Percentiles rank a stretch among this genome's conserved stretches.
Conservation (phyloP, 2,113 vertebrate species). For the Cromileptes altivelis region DNA sequence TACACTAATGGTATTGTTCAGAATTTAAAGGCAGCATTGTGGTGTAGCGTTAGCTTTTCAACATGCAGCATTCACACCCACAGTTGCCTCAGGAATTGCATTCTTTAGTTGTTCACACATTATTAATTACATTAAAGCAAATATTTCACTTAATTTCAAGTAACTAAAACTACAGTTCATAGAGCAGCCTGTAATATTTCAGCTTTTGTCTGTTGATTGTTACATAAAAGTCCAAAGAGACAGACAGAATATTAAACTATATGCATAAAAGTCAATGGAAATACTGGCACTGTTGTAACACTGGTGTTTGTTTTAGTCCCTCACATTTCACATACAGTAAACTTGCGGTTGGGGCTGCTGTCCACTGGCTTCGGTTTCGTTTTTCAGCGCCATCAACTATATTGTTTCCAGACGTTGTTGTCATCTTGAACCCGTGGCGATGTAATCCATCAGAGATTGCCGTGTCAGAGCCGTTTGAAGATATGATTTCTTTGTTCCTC, state of each 20-base stretch:
- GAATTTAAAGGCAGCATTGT: no score
- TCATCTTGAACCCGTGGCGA: constrained; percentile 44
- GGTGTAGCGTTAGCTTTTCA: no score
- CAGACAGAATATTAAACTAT: background rate
- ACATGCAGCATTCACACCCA: no score
- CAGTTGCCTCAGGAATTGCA: no score
- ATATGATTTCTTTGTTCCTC: constrained; percentile 64
- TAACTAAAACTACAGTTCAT: background rate
- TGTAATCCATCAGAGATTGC: constrained; percentile 57
- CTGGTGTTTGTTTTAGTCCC: background rate
- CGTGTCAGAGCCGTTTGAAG: constrained; percentile 54
- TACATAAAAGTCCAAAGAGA: background rate
- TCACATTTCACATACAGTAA: background rate
- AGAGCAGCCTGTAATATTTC: background rate
- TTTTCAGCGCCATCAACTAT: constrained; percentile 22
- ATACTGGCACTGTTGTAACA: background rate
- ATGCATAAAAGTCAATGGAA: background rate
- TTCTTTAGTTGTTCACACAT: no score
- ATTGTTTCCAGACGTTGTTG: constrained; percentile 34
- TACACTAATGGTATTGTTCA: no score
- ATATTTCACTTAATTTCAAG: background rate
- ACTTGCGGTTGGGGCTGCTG: background rate
- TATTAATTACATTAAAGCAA: background rate
- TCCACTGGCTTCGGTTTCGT: constrained; percentile 20
- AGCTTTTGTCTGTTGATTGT: background rate